phyloP scores from a whole-genome alignment of 2,888 invertebrate species.

The Oscheius onirici region DNA sequence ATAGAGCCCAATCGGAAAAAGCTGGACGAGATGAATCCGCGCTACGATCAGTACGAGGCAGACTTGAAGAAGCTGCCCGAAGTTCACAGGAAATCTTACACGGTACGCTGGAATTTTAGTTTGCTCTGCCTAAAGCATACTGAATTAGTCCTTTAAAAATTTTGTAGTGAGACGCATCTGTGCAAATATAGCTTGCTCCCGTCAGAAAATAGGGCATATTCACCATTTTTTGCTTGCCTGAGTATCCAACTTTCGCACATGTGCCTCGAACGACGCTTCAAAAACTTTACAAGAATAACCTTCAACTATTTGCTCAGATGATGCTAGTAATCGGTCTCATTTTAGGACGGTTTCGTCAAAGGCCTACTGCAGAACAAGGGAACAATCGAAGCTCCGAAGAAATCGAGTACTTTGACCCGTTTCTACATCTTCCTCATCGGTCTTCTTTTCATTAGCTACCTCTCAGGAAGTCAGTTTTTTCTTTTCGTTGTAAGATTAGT shows the following conservation, averaged over 20 bases:
- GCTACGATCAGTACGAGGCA: slow-evolving; percentile 55
- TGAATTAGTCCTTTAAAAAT: no score
- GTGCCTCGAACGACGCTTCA: no score
- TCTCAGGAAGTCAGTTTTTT: slow-evolving; percentile 52
- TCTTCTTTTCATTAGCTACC: slow-evolving; percentile 53
- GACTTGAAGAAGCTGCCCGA: slow-evolving; percentile 64
- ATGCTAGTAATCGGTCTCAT: neutral
- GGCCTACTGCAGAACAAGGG: slow-evolving; percentile 48
- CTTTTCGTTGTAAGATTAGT: slow-evolving; percentile 10
- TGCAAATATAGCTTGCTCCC: no score
- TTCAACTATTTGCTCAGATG: neutral
- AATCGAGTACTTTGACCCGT: slow-evolving; percentile 52
- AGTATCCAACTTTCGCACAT: no score
- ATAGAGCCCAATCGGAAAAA: neutral
- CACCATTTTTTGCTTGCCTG: no score
- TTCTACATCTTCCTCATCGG: slow-evolving; percentile 58
- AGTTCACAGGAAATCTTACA: slow-evolving; percentile 57
- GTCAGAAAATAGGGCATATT: no score
- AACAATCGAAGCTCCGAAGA: slow-evolving; percentile 39
- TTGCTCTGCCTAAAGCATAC: neutral
- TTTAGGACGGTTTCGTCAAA: slow-evolving; percentile 62
- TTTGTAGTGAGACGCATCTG: no score
- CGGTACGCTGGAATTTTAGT: slow-evolving; percentile 37
- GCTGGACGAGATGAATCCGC: slow-evolving; percentile 37
- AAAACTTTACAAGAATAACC: neutral